Evolutionary conservation across 1,140 invertebrate genomes (phyloP).

Genomic region (Camponotus pennsylvanicus): DNA sequence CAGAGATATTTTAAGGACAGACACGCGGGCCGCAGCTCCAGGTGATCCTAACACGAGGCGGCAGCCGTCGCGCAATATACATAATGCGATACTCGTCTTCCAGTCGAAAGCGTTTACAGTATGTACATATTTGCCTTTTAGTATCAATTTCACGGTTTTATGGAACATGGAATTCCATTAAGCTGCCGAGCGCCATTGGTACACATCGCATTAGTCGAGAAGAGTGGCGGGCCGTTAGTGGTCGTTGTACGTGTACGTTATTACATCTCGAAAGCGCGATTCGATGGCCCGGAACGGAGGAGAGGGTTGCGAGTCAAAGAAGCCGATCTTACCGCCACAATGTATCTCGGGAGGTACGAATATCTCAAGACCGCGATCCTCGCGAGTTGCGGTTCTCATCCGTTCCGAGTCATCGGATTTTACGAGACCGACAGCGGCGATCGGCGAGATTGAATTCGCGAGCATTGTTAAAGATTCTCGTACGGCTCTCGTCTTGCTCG

Average conservation of each 20-base stretch:
- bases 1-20: slow-evolving; percentile 45
- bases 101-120: slow-evolving; percentile 53
- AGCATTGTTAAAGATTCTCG: background rate
- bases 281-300: slow-evolving; percentile 55
- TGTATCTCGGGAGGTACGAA: slow-evolving; percentile 45
- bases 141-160: slow-evolving; percentile 62
- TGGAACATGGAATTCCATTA: slow-evolving; percentile 63
- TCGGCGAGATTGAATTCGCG: slow-evolving; percentile 53
- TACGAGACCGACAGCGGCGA: slow-evolving; percentile 31
- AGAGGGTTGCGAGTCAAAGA: slow-evolving; percentile 43
- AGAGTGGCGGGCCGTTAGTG: slow-evolving; percentile 54
- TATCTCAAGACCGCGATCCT: slow-evolving; percentile 32
- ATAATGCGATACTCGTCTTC: slow-evolving; percentile 56
- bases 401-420: slow-evolving; percentile 53
- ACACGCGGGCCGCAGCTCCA: slow-evolving; percentile 28
- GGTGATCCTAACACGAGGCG: slow-evolving; percentile 47
- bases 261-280: slow-evolving; percentile 60
- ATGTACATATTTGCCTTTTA: slow-evolving; percentile 60
- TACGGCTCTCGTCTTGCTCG: background rate
- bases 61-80: slow-evolving; percentile 38
- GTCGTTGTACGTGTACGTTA: slow-evolving; percentile 56
- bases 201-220: slow-evolving; percentile 57
- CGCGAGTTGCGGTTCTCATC: slow-evolving; percentile 33
- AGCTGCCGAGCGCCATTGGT: slow-evolving; percentile 51
- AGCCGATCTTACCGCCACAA: slow-evolving; percentile 48